Percentiles rank a stretch among this genome's conserved stretches.
These are phyloP conservation scores for Panagrolaimus sp. DNA, from an alignment of 1,140 invertebrate species.

Conservation along the genomic window DNA sequence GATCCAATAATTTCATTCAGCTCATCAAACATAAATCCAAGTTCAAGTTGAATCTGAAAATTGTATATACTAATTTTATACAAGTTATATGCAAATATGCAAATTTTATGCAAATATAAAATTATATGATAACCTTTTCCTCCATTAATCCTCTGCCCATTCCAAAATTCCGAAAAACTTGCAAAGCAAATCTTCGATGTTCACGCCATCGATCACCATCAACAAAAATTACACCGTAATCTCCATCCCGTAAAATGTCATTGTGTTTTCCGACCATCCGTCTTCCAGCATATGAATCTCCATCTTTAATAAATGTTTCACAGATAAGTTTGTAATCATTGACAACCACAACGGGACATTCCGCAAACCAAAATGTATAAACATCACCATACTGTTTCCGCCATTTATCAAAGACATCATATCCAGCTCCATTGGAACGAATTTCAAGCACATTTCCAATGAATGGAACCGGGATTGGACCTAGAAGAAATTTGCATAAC, in stretches of 20 bases:
- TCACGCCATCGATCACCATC: neutral
- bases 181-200: neutral
- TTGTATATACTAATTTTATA: neutral
- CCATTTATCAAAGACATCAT: neutral
- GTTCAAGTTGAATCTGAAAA: conserved; percentile 12
- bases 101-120: neutral
- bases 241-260: neutral
- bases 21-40: neutral
- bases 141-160: conserved; percentile 10
- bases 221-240: neutral
- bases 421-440: neutral
- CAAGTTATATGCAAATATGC: too few species aligned
- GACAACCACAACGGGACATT: neutral
- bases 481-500: neutral
- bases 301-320: neutral
- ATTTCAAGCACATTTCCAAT: neutral
- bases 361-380: conserved; percentile 9
- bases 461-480: neutral
- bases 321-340: neutral
- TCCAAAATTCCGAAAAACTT: conserved; percentile 9
- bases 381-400: conserved; percentile 1
- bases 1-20: neutral
- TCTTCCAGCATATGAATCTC: conserved; percentile 7
- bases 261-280: neutral
- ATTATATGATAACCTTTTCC: neutral